Conservation (phyloP, 2,888 invertebrate species). For the Tribolium freemani region DNA sequence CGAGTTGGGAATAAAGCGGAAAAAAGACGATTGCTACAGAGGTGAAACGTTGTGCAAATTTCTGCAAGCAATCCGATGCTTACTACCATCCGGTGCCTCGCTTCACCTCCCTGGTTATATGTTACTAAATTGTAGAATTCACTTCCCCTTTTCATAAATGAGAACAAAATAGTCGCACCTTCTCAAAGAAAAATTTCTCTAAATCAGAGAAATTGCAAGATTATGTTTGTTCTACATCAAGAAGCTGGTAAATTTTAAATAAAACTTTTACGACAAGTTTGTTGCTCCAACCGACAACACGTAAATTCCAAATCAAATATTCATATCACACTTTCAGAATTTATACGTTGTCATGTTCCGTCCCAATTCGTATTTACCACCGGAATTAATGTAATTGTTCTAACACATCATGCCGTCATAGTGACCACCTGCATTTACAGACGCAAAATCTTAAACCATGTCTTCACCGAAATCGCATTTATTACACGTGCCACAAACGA, state of each 20-base stretch:
- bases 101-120: constrained; percentile 25
- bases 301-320: constrained; percentile 25
- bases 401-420: not conserved
- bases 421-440: not conserved
- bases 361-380: constrained; percentile 12
- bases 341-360: constrained; percentile 7
- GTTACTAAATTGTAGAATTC: constrained; percentile 18
- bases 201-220: constrained; percentile 11
- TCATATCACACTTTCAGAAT: constrained; percentile 29
- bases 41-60: constrained; percentile 32
- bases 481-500: not conserved
- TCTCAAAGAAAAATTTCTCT: constrained; percentile 14
- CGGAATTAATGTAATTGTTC: constrained; percentile 1
- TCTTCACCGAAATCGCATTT: not conserved
- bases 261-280: constrained; percentile 8
- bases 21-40: constrained; percentile 28
- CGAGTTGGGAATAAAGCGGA: constrained; percentile 19
- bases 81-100: constrained; percentile 35
- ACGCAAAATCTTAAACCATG: not conserved
- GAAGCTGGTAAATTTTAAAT: not conserved
- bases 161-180: constrained; percentile 38
- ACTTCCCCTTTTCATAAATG: constrained; percentile 27
- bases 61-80: constrained; percentile 38
- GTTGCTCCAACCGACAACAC: constrained; percentile 3
- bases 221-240: constrained; percentile 2